phyloP scores from a whole-genome alignment of 2,797 vertebrate species.

The Lagodon rhomboides region DNA sequence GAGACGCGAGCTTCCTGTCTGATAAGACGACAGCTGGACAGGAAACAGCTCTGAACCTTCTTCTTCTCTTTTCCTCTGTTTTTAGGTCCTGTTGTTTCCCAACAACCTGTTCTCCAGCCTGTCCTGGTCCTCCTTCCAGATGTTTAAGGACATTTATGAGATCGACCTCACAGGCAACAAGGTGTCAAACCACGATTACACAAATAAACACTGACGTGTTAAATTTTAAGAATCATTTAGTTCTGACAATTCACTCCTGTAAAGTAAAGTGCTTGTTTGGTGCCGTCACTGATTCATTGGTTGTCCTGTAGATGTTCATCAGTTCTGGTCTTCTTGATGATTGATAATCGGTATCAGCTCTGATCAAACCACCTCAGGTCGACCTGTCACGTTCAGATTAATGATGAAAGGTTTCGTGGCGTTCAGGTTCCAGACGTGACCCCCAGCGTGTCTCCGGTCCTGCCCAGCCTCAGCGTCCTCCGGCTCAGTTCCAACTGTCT shows the following conservation, averaged over 20 bases:
- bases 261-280: no score
- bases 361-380: no score
- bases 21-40: slow-evolving; percentile 17
- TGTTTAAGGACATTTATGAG: slow-evolving; percentile 72
- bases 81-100: slow-evolving; percentile 75
- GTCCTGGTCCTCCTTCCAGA: slow-evolving; percentile 73
- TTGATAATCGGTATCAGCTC: no score
- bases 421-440: slow-evolving; percentile 62
- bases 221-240: no score
- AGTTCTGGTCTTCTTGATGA: no score
- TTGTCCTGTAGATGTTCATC: no score
- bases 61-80: neutral
- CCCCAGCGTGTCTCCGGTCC: slow-evolving; percentile 19
- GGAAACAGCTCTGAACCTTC: slow-evolving; percentile 9
- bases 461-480: slow-evolving; percentile 72
- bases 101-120: slow-evolving; percentile 74
- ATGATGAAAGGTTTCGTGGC: neutral
- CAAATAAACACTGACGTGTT: no score
- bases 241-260: no score
- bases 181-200: slow-evolving; percentile 33
- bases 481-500: slow-evolving; percentile 74
- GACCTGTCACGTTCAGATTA: no score
- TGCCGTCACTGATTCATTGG: no score
- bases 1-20: slow-evolving; percentile 31
- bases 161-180: slow-evolving; percentile 79